A percentile compares a stretch with the other conserved stretches of the same genome.
Evolutionary conservation across 2,797 vertebrate species (phyloP).

Genomic region (Buphagus erythrorhynchus): DNA sequence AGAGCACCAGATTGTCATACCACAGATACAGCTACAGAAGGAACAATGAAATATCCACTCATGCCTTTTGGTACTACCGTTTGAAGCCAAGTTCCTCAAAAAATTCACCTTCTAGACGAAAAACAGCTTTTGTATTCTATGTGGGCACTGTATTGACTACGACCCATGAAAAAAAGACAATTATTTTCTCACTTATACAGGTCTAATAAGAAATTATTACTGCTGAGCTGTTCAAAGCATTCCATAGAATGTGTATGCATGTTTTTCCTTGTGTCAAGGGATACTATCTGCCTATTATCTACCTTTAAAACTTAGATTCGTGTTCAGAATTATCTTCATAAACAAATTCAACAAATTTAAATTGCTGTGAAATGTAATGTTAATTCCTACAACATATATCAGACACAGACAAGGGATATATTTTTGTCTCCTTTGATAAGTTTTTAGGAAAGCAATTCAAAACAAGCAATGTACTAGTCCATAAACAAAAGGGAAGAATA

Average conservation of each 20-base stretch:
- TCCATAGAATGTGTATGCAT: background rate
- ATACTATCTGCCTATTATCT: background rate
- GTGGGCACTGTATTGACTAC: background rate
- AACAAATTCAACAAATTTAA: background rate
- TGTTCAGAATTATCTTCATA: background rate
- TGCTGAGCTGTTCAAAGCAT: background rate
- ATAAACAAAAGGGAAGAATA: background rate
- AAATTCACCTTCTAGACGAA: background rate
- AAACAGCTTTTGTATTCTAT: background rate
- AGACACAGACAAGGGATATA: background rate
- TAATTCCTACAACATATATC: background rate
- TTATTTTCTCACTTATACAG: background rate
- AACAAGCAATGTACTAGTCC: background rate
- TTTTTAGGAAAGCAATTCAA: background rate
- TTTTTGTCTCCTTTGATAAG: background rate
- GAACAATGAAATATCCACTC: background rate
- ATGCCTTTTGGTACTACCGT: background rate
- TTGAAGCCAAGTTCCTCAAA: background rate
- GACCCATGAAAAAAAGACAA: background rate
- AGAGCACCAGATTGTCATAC: background rate
- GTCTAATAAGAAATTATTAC: background rate
- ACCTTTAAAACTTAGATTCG: background rate
- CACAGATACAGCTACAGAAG: background rate
- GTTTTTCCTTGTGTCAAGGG: background rate
- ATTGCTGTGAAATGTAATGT: background rate